phyloP scores from a whole-genome alignment of 2,888 invertebrate genomes.

The Caenorhabditis plicata region DNA sequence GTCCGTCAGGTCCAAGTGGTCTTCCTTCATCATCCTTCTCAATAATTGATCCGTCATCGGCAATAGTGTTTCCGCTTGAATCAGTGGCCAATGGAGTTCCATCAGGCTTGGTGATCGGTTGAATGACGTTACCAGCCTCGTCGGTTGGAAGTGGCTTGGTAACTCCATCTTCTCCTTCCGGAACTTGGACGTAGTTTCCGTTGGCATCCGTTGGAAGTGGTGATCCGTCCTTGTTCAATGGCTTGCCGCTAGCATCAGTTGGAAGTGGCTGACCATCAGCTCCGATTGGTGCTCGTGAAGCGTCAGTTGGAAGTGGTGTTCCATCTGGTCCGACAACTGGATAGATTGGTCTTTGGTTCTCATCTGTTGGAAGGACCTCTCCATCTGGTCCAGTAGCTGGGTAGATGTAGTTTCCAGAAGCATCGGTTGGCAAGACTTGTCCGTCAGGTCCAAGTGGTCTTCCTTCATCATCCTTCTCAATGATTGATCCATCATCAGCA shows the following conservation, averaged over 20 bases:
- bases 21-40: constrained; percentile 30
- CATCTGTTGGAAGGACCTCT: constrained; percentile 32
- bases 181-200: constrained; percentile 29
- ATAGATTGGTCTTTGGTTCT: constrained; percentile 34
- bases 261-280: constrained; percentile 24
- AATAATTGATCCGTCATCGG: constrained; percentile 24
- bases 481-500: constrained; percentile 7
- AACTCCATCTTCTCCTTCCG: constrained; percentile 9
- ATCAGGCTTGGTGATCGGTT: constrained; percentile 31
- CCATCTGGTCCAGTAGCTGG: constrained; percentile 35
- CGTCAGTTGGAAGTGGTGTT: constrained; percentile 29
- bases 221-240: constrained; percentile 26
- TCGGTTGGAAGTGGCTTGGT: constrained; percentile 35
- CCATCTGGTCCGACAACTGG: constrained; percentile 33
- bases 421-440: constrained; percentile 28
- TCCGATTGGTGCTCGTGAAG: constrained; percentile 21
- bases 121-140: constrained; percentile 39
- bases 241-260: constrained; percentile 32
- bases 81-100: constrained; percentile 49
- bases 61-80: constrained; percentile 24
- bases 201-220: constrained; percentile 23
- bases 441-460: constrained; percentile 36
- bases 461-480: constrained; percentile 29
- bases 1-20: constrained; percentile 46
- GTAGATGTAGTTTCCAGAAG: constrained; percentile 38